A percentile compares a stretch with the other conserved stretches of the same genome.
Conservation (phyloP, 2,888 invertebrate species). For the Carabus problematicus region DNA sequence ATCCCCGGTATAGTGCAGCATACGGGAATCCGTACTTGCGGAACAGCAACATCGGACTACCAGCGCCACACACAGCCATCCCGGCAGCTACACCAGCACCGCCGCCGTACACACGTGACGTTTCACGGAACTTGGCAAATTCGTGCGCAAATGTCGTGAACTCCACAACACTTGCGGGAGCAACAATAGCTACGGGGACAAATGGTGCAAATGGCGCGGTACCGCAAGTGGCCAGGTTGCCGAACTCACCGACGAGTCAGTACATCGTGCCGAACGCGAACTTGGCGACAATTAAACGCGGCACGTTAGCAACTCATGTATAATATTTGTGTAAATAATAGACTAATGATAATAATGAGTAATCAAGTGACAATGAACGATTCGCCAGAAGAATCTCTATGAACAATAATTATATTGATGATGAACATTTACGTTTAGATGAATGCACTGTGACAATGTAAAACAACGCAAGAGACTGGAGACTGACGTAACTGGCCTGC, state of each 20-base stretch:
- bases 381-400: background rate
- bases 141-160: constrained; percentile 55
- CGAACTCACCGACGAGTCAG: constrained; percentile 62
- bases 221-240: constrained; percentile 63
- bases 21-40: constrained; percentile 90
- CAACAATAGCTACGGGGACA: constrained; percentile 60
- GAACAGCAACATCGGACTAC: constrained; percentile 68
- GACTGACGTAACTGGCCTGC: constrained; percentile 27
- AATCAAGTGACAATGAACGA: constrained; percentile 16
- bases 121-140: constrained; percentile 52
- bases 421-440: background rate
- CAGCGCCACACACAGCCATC: constrained; percentile 69
- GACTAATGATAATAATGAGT: constrained; percentile 14
- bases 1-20: constrained; percentile 87
- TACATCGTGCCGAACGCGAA: constrained; percentile 66
- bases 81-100: constrained; percentile 80
- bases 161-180: constrained; percentile 57
- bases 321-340: constrained; percentile 55
- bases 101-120: constrained; percentile 69
- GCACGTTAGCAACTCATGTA: constrained; percentile 72
- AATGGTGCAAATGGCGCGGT: constrained; percentile 60
- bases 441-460: constrained; percentile 19
- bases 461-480: constrained; percentile 31
- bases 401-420: no score
- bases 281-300: constrained; percentile 67